Percentiles rank a stretch among this genome's conserved stretches.
These are phyloP conservation scores for Pseudopodoces humilis DNA, from an alignment of 2,113 vertebrate species.

Conservation along the genomic window DNA sequence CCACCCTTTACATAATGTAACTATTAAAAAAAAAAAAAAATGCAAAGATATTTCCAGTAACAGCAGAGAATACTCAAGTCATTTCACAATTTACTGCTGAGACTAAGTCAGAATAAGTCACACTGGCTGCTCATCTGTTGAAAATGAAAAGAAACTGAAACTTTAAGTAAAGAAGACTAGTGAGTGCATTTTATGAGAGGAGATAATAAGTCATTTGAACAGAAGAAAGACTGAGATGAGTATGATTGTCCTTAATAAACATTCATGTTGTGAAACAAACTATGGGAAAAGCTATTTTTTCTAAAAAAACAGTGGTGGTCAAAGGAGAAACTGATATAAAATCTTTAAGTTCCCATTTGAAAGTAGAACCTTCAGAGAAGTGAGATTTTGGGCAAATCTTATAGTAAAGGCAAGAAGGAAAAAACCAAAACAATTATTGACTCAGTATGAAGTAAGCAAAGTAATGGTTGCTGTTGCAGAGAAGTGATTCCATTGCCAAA, in stretches of 20 bases:
- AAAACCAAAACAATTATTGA: neutral
- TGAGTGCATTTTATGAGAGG: neutral
- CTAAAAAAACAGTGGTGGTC: neutral
- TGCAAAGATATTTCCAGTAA: neutral
- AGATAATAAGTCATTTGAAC: neutral
- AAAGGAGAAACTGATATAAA: neutral
- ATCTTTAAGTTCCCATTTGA: neutral
- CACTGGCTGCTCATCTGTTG: neutral
- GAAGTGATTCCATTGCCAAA: neutral
- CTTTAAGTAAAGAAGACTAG: neutral
- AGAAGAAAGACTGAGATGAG: neutral
- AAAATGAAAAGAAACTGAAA: neutral
- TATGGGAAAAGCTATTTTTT: neutral
- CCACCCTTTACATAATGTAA: neutral
- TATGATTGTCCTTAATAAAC: neutral
- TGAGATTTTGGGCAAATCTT: neutral
- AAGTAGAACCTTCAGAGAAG: neutral
- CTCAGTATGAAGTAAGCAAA: neutral
- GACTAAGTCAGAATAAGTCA: neutral
- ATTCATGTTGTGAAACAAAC: neutral
- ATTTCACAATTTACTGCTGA: neutral
- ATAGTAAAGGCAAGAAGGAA: neutral
- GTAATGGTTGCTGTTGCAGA: neutral
- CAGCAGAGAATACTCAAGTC: neutral
- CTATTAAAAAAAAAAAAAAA: neutral